A percentile compares a stretch with the other conserved stretches of the same genome.
Evolutionary conservation across 2,888 invertebrate genomes (phyloP).

Genomic region (Leptinotarsa peninsularis): DNA sequence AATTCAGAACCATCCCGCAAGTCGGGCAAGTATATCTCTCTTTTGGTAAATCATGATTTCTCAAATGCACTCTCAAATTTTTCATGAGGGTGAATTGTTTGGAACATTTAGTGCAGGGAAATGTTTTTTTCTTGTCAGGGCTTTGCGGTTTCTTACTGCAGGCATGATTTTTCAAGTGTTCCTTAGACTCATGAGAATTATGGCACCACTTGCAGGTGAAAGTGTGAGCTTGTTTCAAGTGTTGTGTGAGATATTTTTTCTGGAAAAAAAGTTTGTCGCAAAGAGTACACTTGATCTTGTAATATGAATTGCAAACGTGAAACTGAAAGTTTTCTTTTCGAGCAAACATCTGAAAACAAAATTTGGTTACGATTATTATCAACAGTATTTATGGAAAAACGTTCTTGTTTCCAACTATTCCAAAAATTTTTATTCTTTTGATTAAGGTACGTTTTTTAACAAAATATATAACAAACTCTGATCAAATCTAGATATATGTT

Average conservation of each 20-base stretch:
- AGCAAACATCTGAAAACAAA: constrained; percentile 63
- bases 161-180: constrained; percentile 53
- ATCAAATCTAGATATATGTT: too few relatives aligned
- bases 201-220: constrained; percentile 55
- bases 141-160: constrained; percentile 49
- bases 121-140: constrained; percentile 48
- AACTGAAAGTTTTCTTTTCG: constrained; percentile 64
- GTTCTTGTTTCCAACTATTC: too few relatives aligned
- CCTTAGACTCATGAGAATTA: constrained; percentile 52
- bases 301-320: constrained; percentile 58
- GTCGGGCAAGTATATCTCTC: constrained; percentile 37
- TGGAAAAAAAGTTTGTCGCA: constrained; percentile 63
- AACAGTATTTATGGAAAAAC: background rate
- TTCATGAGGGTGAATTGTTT: constrained; percentile 54
- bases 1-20: constrained; percentile 38
- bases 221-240: constrained; percentile 60
- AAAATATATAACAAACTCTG: too few relatives aligned
- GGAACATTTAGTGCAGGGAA: constrained; percentile 55
- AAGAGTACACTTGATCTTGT: constrained; percentile 49
- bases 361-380: background rate
- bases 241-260: constrained; percentile 67
- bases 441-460: too few relatives aligned
- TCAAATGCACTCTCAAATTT: constrained; percentile 56
- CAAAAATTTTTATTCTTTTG: too few relatives aligned
- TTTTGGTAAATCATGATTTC: constrained; percentile 45